Evolutionary conservation across 2,797 vertebrate genomes (phyloP).

Genomic region (Gymnoscopelus microlampas): DNA sequence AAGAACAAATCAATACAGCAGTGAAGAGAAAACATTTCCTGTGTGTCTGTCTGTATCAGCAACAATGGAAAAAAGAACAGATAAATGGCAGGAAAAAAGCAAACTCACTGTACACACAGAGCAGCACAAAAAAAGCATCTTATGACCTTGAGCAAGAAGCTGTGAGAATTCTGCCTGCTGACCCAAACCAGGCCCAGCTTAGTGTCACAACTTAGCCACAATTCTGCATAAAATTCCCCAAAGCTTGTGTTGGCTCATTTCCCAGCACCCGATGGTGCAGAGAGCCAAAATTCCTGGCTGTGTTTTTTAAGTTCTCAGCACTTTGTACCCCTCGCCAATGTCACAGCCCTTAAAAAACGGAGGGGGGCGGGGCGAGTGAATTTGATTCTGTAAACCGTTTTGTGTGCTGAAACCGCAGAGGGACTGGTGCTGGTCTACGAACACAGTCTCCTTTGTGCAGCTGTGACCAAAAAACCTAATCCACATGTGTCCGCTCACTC

Average conservation of each 20-base stretch:
- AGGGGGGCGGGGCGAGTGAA: conserved; percentile 52
- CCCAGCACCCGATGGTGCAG: conserved; percentile 67
- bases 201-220: conserved; percentile 71
- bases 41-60: background rate
- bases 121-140: conserved; percentile 28
- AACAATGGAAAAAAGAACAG: conserved; percentile 13
- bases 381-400: conserved; percentile 72
- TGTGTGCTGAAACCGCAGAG: conserved; percentile 60
- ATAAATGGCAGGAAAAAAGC: conserved; percentile 11
- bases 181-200: conserved; percentile 63
- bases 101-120: conserved; percentile 19
- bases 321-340: conserved; percentile 74
- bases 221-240: conserved; percentile 70
- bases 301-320: conserved; percentile 75
- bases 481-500: conserved; percentile 67
- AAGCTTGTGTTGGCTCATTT: conserved; percentile 78
- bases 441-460: conserved; percentile 75
- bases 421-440: conserved; percentile 63
- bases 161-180: conserved; percentile 64
- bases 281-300: conserved; percentile 72
- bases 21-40: background rate
- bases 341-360: conserved; percentile 70
- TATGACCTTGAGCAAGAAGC: conserved; percentile 62
- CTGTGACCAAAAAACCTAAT: conserved; percentile 64
- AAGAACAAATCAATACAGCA: background rate